A percentile compares a stretch with the other conserved stretches of the same genome.
Conservation (phyloP, 1,140 invertebrate genomes). For the Phenacoccus solenopsis region DNA sequence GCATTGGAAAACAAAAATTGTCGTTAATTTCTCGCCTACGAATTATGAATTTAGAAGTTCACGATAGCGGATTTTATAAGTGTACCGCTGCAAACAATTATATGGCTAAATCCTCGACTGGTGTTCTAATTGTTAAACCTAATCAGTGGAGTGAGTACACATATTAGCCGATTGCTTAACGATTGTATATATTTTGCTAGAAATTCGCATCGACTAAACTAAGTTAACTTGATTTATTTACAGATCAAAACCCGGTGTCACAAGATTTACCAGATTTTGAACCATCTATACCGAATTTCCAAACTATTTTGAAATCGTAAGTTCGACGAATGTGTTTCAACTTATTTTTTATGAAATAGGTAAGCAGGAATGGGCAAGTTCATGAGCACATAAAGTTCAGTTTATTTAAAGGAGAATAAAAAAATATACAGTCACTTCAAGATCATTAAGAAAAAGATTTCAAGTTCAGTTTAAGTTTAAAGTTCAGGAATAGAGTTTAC, state of each 20-base stretch:
- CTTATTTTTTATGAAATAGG: too few species aligned
- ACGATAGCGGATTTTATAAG: constrained; percentile 55
- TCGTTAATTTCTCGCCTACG: constrained; percentile 38
- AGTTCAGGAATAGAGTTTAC: too few species aligned
- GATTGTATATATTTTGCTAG: too few species aligned
- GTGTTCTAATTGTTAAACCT: constrained; percentile 43
- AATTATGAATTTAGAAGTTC: constrained; percentile 46
- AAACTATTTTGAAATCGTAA: constrained; percentile 1
- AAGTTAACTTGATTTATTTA: neutral
- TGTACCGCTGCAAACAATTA: constrained; percentile 48
- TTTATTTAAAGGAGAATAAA: too few species aligned
- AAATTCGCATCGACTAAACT: neutral
- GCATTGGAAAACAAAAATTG: constrained; percentile 20
- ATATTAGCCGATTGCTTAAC: neutral
- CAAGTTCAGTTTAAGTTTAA: too few species aligned
- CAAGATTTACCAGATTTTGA: constrained; percentile 2
- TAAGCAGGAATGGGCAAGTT: too few species aligned
- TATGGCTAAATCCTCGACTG: constrained; percentile 45
- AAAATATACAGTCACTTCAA: too few species aligned
- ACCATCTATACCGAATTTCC: neutral
- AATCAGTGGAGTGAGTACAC: constrained; percentile 26
- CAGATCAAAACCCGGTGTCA: neutral
- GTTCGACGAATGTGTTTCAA: too few species aligned
- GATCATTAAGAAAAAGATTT: too few species aligned
- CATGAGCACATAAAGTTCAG: too few species aligned